Evolutionary conservation across 2,888 invertebrate species (phyloP), one percentile per base, ranked within the genome.

Genomic region (Coronaproctus castanopsis): DNA sequence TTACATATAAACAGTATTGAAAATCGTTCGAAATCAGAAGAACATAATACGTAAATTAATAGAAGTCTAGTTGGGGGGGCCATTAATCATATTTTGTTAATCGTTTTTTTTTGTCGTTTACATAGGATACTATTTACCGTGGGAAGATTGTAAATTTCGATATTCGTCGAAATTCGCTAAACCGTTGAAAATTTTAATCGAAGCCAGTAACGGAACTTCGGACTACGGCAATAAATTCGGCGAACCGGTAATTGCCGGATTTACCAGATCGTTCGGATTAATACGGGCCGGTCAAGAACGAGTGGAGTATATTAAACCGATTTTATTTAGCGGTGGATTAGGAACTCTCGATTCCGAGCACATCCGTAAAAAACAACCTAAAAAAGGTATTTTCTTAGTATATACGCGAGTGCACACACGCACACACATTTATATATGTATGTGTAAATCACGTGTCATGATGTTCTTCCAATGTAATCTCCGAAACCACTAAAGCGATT

Each of bases 181-280:
- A 1, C 92, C 97, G 0, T 73, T 90, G 18, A 85, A 92, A 70
- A 83, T 97, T 53, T 80, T 91, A 21, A 82, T 98, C 24, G 92
- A 96, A 72, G 97, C 96, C 0, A 93, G 92, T 71, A 91, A 97
- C 71, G 97, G 97, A 1, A 97, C 96, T 2, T 95, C 95, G 0
- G 97, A 98, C 71, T 98, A 97, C 72, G 97, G 97, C 5, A 98
- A 98, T 73, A 97, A 98, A 75, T 98, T 97, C 74, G 97, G 96
- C 0, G 97, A 98, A 71, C 97, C 97, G 0, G 79, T 97, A 1
- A 80, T 97, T 63, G 74, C 78, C 68, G 97, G 97, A 3, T 97
- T 96, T 71, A 85, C 86, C 0, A 80, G 95, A 58, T 87, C 93
- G 0, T 97, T 89, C 70, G 96, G 96, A 1, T 73, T 87, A 69